A percentile compares a stretch with the other conserved stretches of the same genome.
These are phyloP conservation scores for Dascyllus trimaculatus DNA, from an alignment of 2,113 vertebrate species.

Conservation along the genomic window DNA sequence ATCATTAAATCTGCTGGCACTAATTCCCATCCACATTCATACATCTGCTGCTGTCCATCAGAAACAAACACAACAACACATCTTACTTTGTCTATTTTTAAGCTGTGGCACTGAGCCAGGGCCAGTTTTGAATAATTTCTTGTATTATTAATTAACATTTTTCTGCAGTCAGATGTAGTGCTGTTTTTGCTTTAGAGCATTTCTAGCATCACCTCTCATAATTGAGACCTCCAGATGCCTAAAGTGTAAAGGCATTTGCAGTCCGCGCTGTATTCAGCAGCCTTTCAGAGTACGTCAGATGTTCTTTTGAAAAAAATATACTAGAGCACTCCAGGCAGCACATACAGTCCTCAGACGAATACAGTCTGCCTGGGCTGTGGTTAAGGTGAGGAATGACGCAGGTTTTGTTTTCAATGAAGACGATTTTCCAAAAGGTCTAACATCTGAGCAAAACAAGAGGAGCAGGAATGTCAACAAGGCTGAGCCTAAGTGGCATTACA, in stretches of 20 bases:
- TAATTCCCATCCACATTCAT: background rate
- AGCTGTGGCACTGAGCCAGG: background rate
- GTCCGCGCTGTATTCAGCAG: background rate
- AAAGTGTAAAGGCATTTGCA: background rate
- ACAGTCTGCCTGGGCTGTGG: background rate
- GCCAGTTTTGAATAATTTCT: background rate
- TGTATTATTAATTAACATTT: background rate
- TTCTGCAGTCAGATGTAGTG: background rate
- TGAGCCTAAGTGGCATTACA: constrained; percentile 7
- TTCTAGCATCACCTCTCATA: background rate
- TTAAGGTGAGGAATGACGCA: constrained; percentile 4
- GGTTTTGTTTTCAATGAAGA: constrained; percentile 6
- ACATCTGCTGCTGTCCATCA: background rate
- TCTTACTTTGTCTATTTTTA: background rate
- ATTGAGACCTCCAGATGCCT: background rate
- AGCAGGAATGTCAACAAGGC: constrained; percentile 11
- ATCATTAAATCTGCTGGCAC: background rate
- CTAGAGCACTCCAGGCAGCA: background rate
- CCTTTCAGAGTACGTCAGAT: background rate
- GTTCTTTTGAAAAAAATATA: background rate
- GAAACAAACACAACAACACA: background rate
- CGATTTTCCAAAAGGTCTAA: constrained; percentile 29
- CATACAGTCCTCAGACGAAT: constrained; percentile 11
- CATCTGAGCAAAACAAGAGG: constrained; percentile 15
- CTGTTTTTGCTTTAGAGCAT: background rate